A percentile compares a stretch with the other conserved stretches of the same genome.
These are phyloP conservation scores for Ligdia adustata DNA, from an alignment of 2,888 invertebrate species.

Conservation along the genomic window DNA sequence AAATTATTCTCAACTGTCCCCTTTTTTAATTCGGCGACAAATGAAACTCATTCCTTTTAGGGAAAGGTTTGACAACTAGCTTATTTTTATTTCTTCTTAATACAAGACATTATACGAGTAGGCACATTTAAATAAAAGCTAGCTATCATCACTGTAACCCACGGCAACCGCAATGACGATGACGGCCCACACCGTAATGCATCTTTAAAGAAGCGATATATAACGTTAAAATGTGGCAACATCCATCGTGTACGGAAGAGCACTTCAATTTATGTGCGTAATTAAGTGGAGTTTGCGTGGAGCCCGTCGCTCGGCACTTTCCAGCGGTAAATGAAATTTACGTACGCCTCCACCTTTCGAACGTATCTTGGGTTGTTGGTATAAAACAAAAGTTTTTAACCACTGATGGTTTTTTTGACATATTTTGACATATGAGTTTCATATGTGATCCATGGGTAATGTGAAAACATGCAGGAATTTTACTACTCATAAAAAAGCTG, in stretches of 20 bases:
- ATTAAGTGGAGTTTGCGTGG: conserved; percentile 82
- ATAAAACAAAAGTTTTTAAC: conserved; percentile 44
- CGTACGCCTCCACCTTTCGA: conserved; percentile 76
- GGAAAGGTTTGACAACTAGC: too few species aligned
- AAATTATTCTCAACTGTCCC: too few species aligned
- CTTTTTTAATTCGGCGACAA: too few species aligned
- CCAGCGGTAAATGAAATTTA: conserved; percentile 82
- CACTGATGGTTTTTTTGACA: too few species aligned
- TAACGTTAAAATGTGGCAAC: conserved; percentile 73
- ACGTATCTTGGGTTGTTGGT: conserved; percentile 59
- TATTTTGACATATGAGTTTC: too few species aligned
- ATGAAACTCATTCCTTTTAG: too few species aligned
- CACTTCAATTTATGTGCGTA: conserved; percentile 83
- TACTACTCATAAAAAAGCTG: too few species aligned
- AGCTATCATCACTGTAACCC: background rate
- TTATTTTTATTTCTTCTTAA: too few species aligned
- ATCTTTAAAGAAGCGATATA: conserved; percentile 56
- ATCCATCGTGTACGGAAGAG: conserved; percentile 74
- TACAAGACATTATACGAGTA: too few species aligned
- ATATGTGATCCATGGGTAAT: too few species aligned
- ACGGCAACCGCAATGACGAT: conserved; percentile 5
- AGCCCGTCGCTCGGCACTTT: conserved; percentile 76
- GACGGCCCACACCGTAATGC: conserved; percentile 19
- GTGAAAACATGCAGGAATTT: too few species aligned
- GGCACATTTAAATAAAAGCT: too few species aligned